Base-by-base conservation (phyloP, 2,797 vertebrate genomes). In the Apodemus agrarius region DNA sequence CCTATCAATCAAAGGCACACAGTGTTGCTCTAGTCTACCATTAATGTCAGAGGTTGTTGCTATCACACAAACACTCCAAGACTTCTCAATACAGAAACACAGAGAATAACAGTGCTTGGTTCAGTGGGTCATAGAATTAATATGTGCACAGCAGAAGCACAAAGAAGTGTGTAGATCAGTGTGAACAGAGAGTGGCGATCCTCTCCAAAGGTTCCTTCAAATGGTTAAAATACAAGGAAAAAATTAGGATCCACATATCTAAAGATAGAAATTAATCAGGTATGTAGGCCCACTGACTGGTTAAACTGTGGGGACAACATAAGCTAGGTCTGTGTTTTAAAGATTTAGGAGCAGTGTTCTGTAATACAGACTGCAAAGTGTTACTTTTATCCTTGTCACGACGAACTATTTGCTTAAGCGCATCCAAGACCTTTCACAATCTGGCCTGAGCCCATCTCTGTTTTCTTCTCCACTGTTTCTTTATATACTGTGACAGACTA, bases 351-450 rank as follows among this genome's bases (percentile, higher is more conserved):
- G 90, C 31, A 94, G 24, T 52, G 76, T 91, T 91, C 80, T 43
- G 87, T 75, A 94, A 84, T 79, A 88, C 21, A 95, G 91, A 89
- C 34, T 89, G 74, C 80, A 96, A 97, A 97, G 92, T 81, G 67
- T 95, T 94, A 89, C 85, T 97, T 97, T 93, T 54, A 85, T 97
- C 90, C 74, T 96, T 96, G 90, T 94, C n/a, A 95, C 46, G 61
- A 95, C 54, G 49, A 85, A 85, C 57, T 91, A 95, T 92, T 96
- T 96, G 89, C 93, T 96, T 94, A 92, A 90, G 82, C 93, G 61
- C 40, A 91, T 95, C 52, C 86, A 95, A 95, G 76, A 89, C 90
- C 69, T 95, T 97, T 97, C 89, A 82, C 37, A 94, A 94, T 97
- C 92, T 96, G 96, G 89, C 80, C 16, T 31, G 37, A 84, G 22